Percentiles rank a stretch among this genome's conserved stretches.
phyloP scores from a whole-genome alignment of 2,888 invertebrate species.

The Thumatha senex region DNA sequence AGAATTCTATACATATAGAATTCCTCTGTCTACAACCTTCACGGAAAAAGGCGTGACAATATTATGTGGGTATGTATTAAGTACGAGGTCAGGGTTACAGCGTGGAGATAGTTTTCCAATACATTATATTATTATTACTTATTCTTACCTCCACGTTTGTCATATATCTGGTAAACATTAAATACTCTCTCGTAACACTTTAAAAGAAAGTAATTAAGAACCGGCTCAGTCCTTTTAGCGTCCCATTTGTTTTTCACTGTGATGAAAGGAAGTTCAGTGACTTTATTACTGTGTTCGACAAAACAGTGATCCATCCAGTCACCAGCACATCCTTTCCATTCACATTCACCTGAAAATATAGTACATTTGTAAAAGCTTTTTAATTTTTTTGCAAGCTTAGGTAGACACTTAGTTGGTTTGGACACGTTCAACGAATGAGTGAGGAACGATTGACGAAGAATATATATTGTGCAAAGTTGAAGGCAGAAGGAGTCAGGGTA shows the following conservation, averaged over 20 bases:
- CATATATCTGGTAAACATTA: constrained; percentile 80
- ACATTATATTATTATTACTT: no score
- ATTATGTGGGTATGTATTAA: no score
- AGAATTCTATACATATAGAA: no score
- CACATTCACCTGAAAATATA: constrained; percentile 69
- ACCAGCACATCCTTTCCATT: constrained; percentile 84
- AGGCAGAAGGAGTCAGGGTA: no score
- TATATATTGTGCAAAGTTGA: no score
- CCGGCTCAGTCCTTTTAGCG: constrained; percentile 71
- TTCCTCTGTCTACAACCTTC: no score
- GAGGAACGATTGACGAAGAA: no score
- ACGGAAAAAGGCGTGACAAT: no score
- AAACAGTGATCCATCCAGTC: constrained; percentile 86
- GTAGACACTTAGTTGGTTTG: no score
- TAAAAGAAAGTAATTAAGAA: constrained; percentile 74
- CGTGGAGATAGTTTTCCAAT: no score
- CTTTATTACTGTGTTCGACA: constrained; percentile 73
- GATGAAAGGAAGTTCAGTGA: constrained; percentile 78
- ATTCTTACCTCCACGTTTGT: constrained; percentile 70
- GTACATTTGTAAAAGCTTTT: neutral
- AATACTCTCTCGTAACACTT: constrained; percentile 75
- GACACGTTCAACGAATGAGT: no score
- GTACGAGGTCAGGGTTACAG: no score
- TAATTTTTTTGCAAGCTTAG: neutral
- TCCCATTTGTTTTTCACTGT: constrained; percentile 77